Evolutionary conservation across 2,113 vertebrate species (phyloP), one percentile per base, ranked within the genome.

Genomic region (Triplophysa rosa): DNA sequence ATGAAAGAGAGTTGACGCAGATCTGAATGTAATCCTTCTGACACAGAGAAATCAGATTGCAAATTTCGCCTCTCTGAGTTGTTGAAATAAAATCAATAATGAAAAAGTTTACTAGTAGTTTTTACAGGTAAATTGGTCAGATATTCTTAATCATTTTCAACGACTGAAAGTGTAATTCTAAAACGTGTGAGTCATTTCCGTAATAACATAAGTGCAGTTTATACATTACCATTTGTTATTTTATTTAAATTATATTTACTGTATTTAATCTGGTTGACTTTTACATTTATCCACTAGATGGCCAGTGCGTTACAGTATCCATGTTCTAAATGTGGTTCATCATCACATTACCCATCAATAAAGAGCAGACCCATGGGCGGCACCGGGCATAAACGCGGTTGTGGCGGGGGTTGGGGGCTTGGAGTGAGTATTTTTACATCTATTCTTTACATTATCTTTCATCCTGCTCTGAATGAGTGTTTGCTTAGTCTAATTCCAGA

Each of bases 391-490:
- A 56, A 37, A 56, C 12, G 1, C 26, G n/a, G n/a, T n/a, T n/a
- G n/a, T n/a, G n/a, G n/a, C n/a, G n/a, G n/a, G n/a, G n/a, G n/a
- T n/a, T n/a, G 9, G 49, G 49, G 16, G 49, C 14, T 49, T n/a
- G 26, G 6, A n/a, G 29, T 12, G 2, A n/a, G 42, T 1, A 49
- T 49, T 52, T 37, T 21, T 58, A 26, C 26, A 37, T 8, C 26
- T 9, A 58, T 40, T 71, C 52, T 71, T 71, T 19, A 71, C 54
- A 58, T 71, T 56, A 54, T 56, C 9, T 71, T 71, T 71, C 17
- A 56, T 58, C 52, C 21, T 21, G 29, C 52, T 58, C 52, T 40
- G 52, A 71, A 21, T 37, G 26, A 58, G 52, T 58, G 68, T 71
- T 71, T 71, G 29, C 19, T 56, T 71, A 71, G 52, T 71, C 19